Base-by-base conservation (phyloP, 2,113 vertebrate species). In the Prinia subflava region DNA sequence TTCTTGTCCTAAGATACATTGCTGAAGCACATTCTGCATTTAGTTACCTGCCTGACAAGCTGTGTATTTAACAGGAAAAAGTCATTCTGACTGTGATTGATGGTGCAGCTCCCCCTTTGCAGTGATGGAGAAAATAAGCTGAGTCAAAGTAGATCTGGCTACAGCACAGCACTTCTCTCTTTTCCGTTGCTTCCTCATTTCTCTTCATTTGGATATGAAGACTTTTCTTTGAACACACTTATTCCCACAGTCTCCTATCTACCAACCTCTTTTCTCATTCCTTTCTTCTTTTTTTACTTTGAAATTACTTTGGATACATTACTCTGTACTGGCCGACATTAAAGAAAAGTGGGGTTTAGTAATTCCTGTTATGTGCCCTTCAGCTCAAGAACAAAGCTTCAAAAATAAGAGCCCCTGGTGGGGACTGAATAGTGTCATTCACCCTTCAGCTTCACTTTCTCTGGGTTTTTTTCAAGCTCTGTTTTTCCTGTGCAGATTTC, bases 161-260 rank as follows among this genome's bases (percentile, higher is more conserved):
- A 28, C 64, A 89, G 60, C 33, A 71, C 19, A 46, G 50, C 24
- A 15, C 49, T 78, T 37, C 88, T 84, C 67, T 97, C 88, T 89
- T 70, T 65, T 31, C 56, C 57, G 67, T 31, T 84, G 59, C 64
- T 81, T 80, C 88, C 89, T 98, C 95, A 90, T 98, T 97, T 94
- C 96, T 98, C 97, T 97, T 97, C 95, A 94, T 97, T 96, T 96
- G 87, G 87, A 19, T 89, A 79, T 83, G 89, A 95, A 90, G 84
- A 25, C 42, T 97, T 92, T 95, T 86, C 95, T 97, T 89, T 95
- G 93, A 97, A 87, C 42, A 25, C 31, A 22, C 65, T 95, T 97
- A 94, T 81, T 95, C 92, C 79, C 96, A 92, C 77, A 89, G 90
- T 75, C 78, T 97, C 90, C 94, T 91, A 62, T 95, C 94, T 93